These are phyloP conservation scores for Lutjanus argentimaculatus DNA, from an alignment of 2,797 vertebrate species.

Conservation along the genomic window DNA sequence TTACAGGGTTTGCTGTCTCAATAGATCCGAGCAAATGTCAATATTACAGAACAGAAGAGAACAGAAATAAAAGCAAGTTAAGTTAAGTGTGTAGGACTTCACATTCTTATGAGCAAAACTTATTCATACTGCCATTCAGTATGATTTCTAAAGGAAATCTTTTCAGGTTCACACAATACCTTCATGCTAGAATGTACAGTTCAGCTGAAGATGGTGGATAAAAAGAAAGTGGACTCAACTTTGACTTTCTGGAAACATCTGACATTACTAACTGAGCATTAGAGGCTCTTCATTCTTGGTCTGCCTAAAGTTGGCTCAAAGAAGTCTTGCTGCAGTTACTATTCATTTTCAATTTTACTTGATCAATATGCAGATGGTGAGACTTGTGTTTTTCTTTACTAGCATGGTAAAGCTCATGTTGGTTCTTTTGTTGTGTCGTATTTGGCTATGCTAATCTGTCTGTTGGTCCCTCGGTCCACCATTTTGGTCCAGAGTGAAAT, in stretches of 20 bases:
- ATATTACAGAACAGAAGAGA: background rate
- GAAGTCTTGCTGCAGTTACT: background rate
- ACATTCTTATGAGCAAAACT: background rate
- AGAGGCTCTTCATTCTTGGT: background rate
- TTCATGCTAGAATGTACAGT: background rate
- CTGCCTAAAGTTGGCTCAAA: background rate
- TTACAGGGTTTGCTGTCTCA: background rate
- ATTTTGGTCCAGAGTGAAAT: background rate
- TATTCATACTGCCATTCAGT: background rate
- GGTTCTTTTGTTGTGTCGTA: background rate
- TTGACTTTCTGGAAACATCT: background rate
- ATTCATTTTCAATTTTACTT: background rate
- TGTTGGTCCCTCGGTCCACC: background rate
- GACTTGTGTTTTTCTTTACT: background rate
- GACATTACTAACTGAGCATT: constrained; percentile 1
- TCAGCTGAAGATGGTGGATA: background rate
- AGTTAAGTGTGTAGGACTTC: background rate
- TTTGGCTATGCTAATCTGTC: background rate
- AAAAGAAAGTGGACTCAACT: constrained; percentile 1
- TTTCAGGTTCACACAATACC: background rate
- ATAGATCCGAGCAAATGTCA: constrained; percentile 4
- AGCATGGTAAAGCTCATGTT: background rate
- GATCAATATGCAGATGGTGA: background rate
- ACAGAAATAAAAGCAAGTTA: background rate
- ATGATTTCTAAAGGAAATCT: constrained; percentile 10